These are phyloP conservation scores for Drosophila orosa DNA, from an alignment of 1,140 invertebrate genomes.

Conservation along the genomic window DNA sequence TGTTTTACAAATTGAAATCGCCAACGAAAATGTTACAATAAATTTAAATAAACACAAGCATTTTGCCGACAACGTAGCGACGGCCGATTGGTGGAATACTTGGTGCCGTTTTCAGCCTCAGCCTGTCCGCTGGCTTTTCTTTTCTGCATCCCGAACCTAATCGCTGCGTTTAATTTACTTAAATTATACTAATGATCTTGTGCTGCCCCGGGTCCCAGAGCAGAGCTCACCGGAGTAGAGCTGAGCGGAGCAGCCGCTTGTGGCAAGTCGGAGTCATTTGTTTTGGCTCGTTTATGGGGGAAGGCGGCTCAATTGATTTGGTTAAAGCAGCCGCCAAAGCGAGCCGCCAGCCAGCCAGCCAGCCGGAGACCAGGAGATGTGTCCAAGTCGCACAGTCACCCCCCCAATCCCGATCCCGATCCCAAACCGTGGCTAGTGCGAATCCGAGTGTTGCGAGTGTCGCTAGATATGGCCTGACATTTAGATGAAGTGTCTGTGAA, in stretches of 20 bases:
- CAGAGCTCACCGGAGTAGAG: slow-evolving; percentile 6
- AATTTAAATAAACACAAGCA: slow-evolving; percentile 82
- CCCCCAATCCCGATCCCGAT: not conserved
- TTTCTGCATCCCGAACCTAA: slow-evolving; percentile 74
- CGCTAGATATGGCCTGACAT: slow-evolving; percentile 83
- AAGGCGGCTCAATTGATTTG: slow-evolving; percentile 82
- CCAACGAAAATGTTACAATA: slow-evolving; percentile 79
- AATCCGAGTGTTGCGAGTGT: slow-evolving; percentile 75
- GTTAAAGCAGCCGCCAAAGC: slow-evolving; percentile 79
- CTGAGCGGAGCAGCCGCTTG: slow-evolving; percentile 22
- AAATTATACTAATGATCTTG: slow-evolving; percentile 84
- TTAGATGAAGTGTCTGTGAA: slow-evolving; percentile 84
- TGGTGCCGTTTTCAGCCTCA: slow-evolving; percentile 40
- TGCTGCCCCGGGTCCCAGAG: slow-evolving; percentile 50
- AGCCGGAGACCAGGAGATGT: slow-evolving; percentile 26
- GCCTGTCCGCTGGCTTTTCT: slow-evolving; percentile 30
- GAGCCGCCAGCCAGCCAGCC: slow-evolving; percentile 60
- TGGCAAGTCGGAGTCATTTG: slow-evolving; percentile 69
- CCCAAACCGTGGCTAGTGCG: slow-evolving; percentile 50
- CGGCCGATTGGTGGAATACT: slow-evolving; percentile 36
- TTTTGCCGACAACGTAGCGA: slow-evolving; percentile 57
- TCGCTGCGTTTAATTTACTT: slow-evolving; percentile 84
- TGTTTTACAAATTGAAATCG: slow-evolving; percentile 84
- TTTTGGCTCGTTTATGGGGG: slow-evolving; percentile 75
- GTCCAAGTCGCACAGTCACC: slow-evolving; percentile 17